These are phyloP conservation scores for Arenaria interpres DNA, from an alignment of 2,113 vertebrate species.

Conservation along the genomic window DNA sequence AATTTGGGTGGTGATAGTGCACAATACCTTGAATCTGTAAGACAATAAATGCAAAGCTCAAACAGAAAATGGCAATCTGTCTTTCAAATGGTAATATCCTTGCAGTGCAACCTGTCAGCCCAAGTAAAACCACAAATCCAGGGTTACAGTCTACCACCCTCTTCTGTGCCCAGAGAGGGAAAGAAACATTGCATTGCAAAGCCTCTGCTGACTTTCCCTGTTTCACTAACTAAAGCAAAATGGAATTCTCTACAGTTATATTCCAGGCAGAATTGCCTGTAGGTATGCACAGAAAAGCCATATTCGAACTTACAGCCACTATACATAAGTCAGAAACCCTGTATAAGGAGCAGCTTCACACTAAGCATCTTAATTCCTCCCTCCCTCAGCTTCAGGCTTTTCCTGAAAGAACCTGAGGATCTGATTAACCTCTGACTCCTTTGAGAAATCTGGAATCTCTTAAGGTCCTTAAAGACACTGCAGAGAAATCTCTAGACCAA, in stretches of 20 bases:
- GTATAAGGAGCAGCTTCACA: background rate
- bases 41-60: background rate
- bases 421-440: background rate
- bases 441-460: background rate
- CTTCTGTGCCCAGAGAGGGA: background rate
- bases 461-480: background rate
- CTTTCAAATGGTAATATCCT: background rate
- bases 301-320: background rate
- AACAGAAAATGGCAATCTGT: background rate
- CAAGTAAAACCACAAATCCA: background rate
- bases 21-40: background rate
- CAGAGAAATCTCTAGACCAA: background rate
- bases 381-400: background rate
- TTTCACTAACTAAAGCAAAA: background rate
- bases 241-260: background rate
- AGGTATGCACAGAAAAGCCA: background rate
- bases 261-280: background rate
- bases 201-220: background rate
- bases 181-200: background rate
- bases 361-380: background rate
- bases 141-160: accelerated
- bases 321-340: background rate
- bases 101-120: background rate
- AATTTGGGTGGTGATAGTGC: background rate
- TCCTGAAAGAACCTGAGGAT: background rate